Percentiles rank a stretch among this genome's conserved stretches.
phyloP scores from a whole-genome alignment of 2,888 invertebrate genomes.

The Rhagophthalmus giganteus region DNA sequence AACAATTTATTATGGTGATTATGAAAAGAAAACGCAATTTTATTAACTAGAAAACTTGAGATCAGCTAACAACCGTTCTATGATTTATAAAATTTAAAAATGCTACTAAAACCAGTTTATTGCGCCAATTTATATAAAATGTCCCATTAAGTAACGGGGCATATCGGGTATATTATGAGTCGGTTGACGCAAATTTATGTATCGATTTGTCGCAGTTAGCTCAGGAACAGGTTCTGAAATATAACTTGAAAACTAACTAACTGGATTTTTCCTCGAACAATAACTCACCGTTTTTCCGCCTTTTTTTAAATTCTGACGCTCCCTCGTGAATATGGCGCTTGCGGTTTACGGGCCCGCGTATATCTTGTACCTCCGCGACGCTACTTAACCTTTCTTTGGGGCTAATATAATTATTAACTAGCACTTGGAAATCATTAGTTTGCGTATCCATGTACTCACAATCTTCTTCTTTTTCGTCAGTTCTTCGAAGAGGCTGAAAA shows the following conservation, averaged over 20 bases:
- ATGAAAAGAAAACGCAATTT: too few relatives aligned
- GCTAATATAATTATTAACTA: constrained; percentile 34
- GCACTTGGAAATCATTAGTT: constrained; percentile 29
- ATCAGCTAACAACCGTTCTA: too few relatives aligned
- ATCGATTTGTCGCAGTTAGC: constrained; percentile 23
- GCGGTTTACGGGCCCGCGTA: constrained; percentile 27
- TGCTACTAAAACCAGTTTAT: too few relatives aligned
- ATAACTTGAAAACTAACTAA: constrained; percentile 8
- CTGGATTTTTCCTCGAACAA: not conserved
- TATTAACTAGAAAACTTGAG: too few relatives aligned
- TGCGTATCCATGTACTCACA: constrained; percentile 29
- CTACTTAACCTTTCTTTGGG: constrained; percentile 27
- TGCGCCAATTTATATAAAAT: constrained; percentile 64
- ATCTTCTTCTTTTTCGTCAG: constrained; percentile 4
- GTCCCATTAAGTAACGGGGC: constrained; percentile 66
- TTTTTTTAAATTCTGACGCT: constrained; percentile 42
- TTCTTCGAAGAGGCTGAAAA: constrained; percentile 53
- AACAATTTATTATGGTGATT: too few relatives aligned
- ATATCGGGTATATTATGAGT: constrained; percentile 61
- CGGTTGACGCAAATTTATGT: constrained; percentile 42
- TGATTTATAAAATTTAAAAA: too few relatives aligned
- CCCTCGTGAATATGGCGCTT: constrained; percentile 32
- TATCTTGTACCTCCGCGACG: constrained; percentile 5
- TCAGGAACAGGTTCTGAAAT: constrained; percentile 39
- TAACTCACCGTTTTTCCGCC: constrained; percentile 47